These are phyloP conservation scores for Ips nitidus DNA, from an alignment of 1,140 invertebrate genomes.

Conservation along the genomic window DNA sequence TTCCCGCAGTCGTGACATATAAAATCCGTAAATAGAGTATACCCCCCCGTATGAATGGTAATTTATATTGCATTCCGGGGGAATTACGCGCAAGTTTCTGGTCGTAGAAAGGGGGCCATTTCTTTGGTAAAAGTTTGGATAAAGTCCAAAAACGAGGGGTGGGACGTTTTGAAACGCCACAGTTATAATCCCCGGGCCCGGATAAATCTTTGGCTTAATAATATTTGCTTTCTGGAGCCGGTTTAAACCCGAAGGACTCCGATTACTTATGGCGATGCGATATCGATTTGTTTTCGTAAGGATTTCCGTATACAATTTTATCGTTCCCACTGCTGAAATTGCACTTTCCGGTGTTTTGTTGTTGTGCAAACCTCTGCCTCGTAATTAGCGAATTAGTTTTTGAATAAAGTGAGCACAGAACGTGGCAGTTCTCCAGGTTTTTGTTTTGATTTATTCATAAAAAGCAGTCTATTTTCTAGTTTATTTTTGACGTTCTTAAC, in stretches of 20 bases:
- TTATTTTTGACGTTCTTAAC: too few relatives aligned
- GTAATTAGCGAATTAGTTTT: too few relatives aligned
- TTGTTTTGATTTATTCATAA: too few relatives aligned
- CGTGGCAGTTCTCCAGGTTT: too few relatives aligned
- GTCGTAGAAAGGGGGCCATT: not conserved
- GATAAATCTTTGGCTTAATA: slow-evolving; percentile 12
- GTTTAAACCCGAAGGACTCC: not conserved
- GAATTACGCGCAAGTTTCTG: slow-evolving; percentile 2
- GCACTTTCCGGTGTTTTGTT: too few relatives aligned
- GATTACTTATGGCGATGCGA: not conserved
- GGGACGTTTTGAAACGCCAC: not conserved
- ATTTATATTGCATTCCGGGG: slow-evolving; percentile 7
- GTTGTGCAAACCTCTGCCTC: too few relatives aligned
- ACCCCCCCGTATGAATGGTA: not conserved
- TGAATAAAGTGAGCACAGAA: too few relatives aligned
- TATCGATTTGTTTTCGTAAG: not conserved
- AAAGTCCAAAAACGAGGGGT: slow-evolving; percentile 1
- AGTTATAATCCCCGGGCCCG: slow-evolving; percentile 3
- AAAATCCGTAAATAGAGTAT: slow-evolving; percentile 11
- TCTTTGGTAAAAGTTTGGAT: slow-evolving; percentile 5
- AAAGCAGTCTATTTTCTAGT: too few relatives aligned
- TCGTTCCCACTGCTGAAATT: too few relatives aligned
- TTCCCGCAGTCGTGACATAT: not conserved
- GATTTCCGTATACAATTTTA: too few relatives aligned
- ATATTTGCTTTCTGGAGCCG: slow-evolving; percentile 4